Base-by-base conservation (phyloP, 2,113 vertebrate species). In the Baryphthengus martii region DNA sequence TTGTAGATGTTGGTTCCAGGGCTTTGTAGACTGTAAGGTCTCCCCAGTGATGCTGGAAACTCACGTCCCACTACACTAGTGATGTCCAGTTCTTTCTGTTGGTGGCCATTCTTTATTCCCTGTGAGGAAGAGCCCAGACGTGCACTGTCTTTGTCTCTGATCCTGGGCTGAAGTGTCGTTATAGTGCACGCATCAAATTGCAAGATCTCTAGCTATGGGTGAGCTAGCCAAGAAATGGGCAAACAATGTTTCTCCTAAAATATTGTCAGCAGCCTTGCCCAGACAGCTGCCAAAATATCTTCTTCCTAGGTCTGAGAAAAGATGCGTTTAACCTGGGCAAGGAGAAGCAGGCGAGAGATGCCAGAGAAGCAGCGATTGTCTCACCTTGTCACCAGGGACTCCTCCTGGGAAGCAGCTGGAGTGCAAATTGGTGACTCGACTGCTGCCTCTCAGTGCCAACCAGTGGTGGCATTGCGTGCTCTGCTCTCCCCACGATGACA, bases 121-220 rank as follows among this genome's bases (percentile, higher is more conserved):
- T 42, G 33, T 68, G 35, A 45, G 21, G 11, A 80, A 53, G 29
- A 71, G 45, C 26, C 62, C 63, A 71, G 68, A 33, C 33, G 17
- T 5, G 16, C 9, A 1, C n/a, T 78, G 40, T 62, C 28, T 56
- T 66, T 4, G 18, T 71, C 65, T 61, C 44, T 59, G 35, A 29
- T 45, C 28, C 33, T 59, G 39, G 50, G 11, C 44, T 79, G 20
- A 63, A 66, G 52, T 49, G 28, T 42, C 40, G 24, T 29, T 65
- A 6, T 1, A 24, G 23, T 26, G 14, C 50, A 15, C 1, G 15
- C 0, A 0, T 72, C 62, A 49, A 71, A 63, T 6, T 16, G 33
- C 55, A 67, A 42, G 33, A 67, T 55, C 15, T 74, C 65, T n/a
- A 25, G 9, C 40, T 49, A 29, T 23, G 45, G 25, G 6, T 70